These are phyloP conservation scores for Sylvilagus floridanus DNA, from an alignment of 2,797 vertebrate species.

Conservation along the genomic window DNA sequence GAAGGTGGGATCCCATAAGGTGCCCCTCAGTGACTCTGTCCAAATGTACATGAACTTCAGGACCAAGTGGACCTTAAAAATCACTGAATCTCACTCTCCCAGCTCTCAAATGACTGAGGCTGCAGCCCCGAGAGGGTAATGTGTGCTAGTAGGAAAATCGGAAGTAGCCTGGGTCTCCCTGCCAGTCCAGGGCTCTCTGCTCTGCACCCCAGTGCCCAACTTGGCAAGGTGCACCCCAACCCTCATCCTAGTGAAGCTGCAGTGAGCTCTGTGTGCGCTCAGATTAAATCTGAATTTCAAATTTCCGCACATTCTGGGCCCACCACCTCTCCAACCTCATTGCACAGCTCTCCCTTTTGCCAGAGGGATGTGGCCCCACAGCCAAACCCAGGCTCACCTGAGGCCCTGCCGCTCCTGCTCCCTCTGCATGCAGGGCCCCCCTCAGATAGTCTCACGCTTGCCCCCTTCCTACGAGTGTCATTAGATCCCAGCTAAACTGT, in stretches of 20 bases:
- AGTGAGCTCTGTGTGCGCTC: not conserved
- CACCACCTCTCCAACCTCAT: not conserved
- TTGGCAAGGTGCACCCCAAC: not conserved
- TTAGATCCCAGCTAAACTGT: not conserved
- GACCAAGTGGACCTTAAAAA: not conserved
- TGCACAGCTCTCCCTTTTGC: not conserved
- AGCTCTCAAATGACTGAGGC: not conserved
- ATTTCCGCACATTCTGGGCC: accelerated
- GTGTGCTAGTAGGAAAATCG: not conserved
- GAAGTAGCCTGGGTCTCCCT: not conserved
- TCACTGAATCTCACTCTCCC: not conserved
- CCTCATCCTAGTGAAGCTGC: not conserved
- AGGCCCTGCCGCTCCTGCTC: not conserved
- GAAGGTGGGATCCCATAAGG: not conserved
- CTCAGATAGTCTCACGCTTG: not conserved
- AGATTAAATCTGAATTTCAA: not conserved
- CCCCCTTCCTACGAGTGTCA: not conserved
- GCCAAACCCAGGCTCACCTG: not conserved
- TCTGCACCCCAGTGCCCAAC: too few relatives aligned
- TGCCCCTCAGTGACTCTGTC: not conserved
- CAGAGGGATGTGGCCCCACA: not conserved
- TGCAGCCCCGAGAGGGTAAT: not conserved
- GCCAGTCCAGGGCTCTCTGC: not conserved
- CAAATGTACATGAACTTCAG: not conserved
- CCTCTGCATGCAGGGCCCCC: not conserved